Evolutionary conservation across 2,888 invertebrate genomes (phyloP), one percentile per base, ranked within the genome.

Genomic region (Neoaliturus tenellus): DNA sequence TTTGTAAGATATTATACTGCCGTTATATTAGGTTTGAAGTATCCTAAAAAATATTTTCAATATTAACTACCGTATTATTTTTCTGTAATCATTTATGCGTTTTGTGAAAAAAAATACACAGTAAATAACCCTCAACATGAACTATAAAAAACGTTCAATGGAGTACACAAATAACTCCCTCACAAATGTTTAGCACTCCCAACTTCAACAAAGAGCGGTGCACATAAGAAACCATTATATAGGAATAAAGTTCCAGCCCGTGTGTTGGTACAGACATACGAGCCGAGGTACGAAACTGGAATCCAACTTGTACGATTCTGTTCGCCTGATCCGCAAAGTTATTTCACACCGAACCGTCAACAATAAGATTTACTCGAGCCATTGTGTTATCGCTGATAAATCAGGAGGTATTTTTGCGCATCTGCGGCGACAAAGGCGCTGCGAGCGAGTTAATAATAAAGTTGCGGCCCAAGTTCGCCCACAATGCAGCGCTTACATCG

Each of bases 401-500:
- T 71, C 71, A 71, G 31, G 28, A 39, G 69, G 41, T 41, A 75
- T 75, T 75, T 75, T 75, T 75, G 75, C 75, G 69, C 69, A 69
- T 69, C 69, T 69, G 69, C 20, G 1, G 23, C 69, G 44, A 75
- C 75, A 75, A 41, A 44, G 75, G 25, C 41, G 23, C 62, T 31
- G 1, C 8, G 31, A 62, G 62, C 75, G 75, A 75, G 44, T 75
- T 75, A 75, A 75, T 75, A 75, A 75, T 75, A 75, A 75, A 75
- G 75, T 75, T 75, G 39, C 75, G 75, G 8, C 4, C 41, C 14
- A 75, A 75, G 75, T 75, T 35, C 41, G 6, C 28, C 75, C 75
- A 75, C 75, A 75, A 75, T 75, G 75, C 48, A 48, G 41, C 25
- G 28, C 44, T 23, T 23, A 75, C 75, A 75, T 75, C 75, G 75